A percentile compares a stretch with the other conserved stretches of the same genome.
Conservation (phyloP, 2,888 invertebrate genomes). For the Drosophila tripunctata region DNA sequence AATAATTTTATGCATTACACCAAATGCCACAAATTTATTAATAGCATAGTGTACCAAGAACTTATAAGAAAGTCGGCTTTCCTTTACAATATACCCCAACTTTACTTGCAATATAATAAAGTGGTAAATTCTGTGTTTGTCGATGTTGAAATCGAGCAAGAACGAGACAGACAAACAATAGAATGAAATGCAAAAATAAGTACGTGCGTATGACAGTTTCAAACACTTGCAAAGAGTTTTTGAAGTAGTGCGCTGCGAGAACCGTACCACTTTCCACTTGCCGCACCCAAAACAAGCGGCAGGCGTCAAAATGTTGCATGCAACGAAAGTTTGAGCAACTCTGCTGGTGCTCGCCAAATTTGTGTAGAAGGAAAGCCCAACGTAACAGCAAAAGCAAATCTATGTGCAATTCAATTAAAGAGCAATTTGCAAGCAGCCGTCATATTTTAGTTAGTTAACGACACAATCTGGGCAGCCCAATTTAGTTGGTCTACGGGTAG, state of each 20-base stretch:
- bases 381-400: slow-evolving; percentile 44
- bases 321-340: slow-evolving; percentile 21
- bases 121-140: slow-evolving; percentile 55
- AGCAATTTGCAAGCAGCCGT: slow-evolving; percentile 70
- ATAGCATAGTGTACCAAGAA: too few relatives aligned
- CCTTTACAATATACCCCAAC: neutral
- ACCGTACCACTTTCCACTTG: neutral
- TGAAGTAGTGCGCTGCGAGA: slow-evolving; percentile 55
- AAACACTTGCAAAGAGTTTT: slow-evolving; percentile 68
- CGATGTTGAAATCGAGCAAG: slow-evolving; percentile 4
- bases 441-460: slow-evolving; percentile 71
- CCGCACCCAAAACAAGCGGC: neutral
- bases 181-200: slow-evolving; percentile 32
- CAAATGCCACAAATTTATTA: too few relatives aligned
- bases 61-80: neutral
- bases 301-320: slow-evolving; percentile 44
- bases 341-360: slow-evolving; percentile 22
- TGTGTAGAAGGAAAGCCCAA: slow-evolving; percentile 18
- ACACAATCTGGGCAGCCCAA: slow-evolving; percentile 31
- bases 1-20: too few relatives aligned
- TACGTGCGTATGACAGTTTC: slow-evolving; percentile 74
- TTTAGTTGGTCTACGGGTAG: neutral
- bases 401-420: slow-evolving; percentile 76
- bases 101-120: slow-evolving; percentile 33
- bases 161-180: neutral